Base-by-base conservation (phyloP, 2,113 vertebrate species). In the Mormyrus lacerda region DNA sequence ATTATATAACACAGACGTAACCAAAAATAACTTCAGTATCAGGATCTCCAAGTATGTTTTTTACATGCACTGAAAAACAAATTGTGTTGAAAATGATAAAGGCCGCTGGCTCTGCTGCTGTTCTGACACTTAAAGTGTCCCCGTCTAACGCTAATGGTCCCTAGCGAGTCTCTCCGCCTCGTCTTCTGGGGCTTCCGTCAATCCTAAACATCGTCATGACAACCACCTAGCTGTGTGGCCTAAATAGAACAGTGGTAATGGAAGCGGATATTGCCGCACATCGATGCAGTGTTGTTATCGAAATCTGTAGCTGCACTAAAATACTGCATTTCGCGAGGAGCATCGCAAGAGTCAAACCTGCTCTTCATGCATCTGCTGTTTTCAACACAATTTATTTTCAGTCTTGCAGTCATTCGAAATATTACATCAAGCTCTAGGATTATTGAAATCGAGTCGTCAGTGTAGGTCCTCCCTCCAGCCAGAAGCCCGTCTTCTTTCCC, bases 381-480 rank as follows among this genome's bases (percentile, higher is more conserved):
- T 84, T 84, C 82, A 53, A 86, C 48, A 53, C 85, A 53, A 53
- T 86, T 86, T 35, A 39, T 53, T 53, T 51, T 86, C 45, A 53
- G 27, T 53, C n/a, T 53, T 47, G 31, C n/a, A 53, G 21, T 51
- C 39, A 53, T 53, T 86, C 4, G 44, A 4, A 85, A 85, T 27
- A 9, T 85, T 17, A 31, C 10, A 69, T 3, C n/a, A 3, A 3
- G 24, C 24, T 69, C 0, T 31, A 69, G 2, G 61, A 1, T 5
- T 10, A n/a, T 9, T 4, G 44, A n/a, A 19, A 48, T 85, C 8
- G 13, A 47, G 42, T n/a, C 17, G 10, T 27, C 27, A n/a, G 21
- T 8, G 24, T 13, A 11, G 35, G 31, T n/a, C 4, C n/a, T 0
- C 27, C 61, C 10, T 13, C 9, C 27, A 10, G 58, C 69, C 0